These are phyloP conservation scores for Deilephila porcellus DNA, from an alignment of 2,888 invertebrate genomes.

Conservation along the genomic window DNA sequence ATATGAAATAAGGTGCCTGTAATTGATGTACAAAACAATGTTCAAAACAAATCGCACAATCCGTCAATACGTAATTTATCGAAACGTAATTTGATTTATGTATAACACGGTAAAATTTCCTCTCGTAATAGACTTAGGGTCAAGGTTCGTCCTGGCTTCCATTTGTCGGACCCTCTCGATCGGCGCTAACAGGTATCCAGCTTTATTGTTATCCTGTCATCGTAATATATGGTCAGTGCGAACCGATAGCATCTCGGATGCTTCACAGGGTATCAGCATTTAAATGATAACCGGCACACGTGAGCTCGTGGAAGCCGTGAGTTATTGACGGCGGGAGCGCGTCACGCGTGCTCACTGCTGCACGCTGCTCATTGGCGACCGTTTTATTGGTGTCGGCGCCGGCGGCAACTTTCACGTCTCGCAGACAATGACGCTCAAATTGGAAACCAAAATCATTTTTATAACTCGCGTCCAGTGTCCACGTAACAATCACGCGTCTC, in stretches of 20 bases:
- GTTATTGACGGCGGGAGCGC: slow-evolving; percentile 58
- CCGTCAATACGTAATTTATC: slow-evolving; percentile 49
- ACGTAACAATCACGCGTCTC: slow-evolving; percentile 62
- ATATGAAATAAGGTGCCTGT: neutral
- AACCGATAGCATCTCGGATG: slow-evolving; percentile 67
- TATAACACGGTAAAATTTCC: slow-evolving; percentile 53
- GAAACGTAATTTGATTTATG: slow-evolving; percentile 54
- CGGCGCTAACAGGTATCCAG: slow-evolving; percentile 72
- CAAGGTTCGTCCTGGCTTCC: slow-evolving; percentile 66
- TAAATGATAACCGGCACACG: slow-evolving; percentile 64
- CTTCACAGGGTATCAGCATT: slow-evolving; percentile 63
- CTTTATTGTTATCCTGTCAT: slow-evolving; percentile 77
- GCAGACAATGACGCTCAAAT: slow-evolving; percentile 81
- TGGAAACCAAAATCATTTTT: slow-evolving; percentile 80
- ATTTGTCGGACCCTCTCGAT: slow-evolving; percentile 60
- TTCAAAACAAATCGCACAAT: slow-evolving; percentile 35
- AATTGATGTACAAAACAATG: slow-evolving; percentile 35
- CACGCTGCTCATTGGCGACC: slow-evolving; percentile 58
- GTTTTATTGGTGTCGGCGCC: slow-evolving; percentile 83
- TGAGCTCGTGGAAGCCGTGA: slow-evolving; percentile 59
- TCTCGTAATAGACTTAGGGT: slow-evolving; percentile 61
- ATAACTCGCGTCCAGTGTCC: slow-evolving; percentile 60
- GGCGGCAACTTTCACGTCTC: slow-evolving; percentile 80
- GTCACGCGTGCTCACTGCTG: slow-evolving; percentile 64
- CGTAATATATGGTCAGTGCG: slow-evolving; percentile 69